A percentile compares a stretch with the other conserved stretches of the same genome.
These are phyloP conservation scores for Lepeophtheirus salmonis DNA, from an alignment of 1,140 invertebrate genomes.

Conservation along the genomic window DNA sequence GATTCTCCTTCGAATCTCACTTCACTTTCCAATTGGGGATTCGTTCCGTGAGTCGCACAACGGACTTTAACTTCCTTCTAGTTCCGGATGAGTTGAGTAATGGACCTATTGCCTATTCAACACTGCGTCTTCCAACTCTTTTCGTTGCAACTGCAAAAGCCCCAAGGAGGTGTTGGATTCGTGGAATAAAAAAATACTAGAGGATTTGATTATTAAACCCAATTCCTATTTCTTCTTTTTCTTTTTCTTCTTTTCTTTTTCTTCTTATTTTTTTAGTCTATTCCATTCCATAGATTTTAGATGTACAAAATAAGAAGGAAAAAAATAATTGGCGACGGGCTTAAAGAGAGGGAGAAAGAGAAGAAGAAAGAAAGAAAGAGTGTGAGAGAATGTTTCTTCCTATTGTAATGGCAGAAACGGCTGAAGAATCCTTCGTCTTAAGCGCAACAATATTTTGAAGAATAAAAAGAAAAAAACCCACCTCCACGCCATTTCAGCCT, in stretches of 20 bases:
- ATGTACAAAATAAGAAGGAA: neutral
- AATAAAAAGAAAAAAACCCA: no score
- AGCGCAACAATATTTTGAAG: neutral
- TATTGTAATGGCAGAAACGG: neutral
- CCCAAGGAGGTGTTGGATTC: no score
- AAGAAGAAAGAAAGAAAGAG: neutral
- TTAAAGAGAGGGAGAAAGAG: neutral
- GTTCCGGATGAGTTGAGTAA: no score
- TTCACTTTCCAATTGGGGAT: no score
- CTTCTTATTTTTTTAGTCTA: neutral
- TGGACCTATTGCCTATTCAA: no score
- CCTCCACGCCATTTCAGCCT: neutral
- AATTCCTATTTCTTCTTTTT: neutral
- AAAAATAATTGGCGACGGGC: no score
- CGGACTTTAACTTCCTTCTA: no score
- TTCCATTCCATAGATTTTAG: no score
- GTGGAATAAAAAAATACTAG: neutral
- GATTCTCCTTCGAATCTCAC: no score
- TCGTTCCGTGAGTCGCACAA: no score
- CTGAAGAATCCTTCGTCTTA: neutral
- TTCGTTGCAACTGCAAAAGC: no score
- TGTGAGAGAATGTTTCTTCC: constrained; percentile 5
- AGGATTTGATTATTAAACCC: neutral
- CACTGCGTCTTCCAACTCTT: no score
- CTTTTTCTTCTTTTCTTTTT: neutral